Conservation (phyloP, 2,113 vertebrate genomes). For the Zosterops borbonicus region DNA sequence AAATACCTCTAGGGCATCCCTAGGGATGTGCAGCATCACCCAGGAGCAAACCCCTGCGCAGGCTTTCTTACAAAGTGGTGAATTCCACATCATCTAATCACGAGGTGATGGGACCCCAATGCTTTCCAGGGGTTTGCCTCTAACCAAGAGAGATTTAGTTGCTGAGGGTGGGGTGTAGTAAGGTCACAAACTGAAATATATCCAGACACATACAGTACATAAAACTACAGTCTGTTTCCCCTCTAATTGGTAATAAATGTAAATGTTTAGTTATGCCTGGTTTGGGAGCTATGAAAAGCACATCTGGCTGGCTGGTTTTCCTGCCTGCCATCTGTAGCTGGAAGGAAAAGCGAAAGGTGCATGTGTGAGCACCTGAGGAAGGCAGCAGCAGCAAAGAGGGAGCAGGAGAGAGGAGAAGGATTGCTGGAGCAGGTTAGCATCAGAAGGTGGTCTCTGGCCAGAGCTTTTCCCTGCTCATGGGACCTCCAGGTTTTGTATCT, state of each 20-base stretch:
- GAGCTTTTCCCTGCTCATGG: not conserved
- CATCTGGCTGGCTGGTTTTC: conserved; percentile 77
- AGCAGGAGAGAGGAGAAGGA: not conserved
- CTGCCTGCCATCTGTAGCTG: conserved; percentile 72
- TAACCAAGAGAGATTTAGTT: not conserved
- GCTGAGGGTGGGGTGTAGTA: not conserved
- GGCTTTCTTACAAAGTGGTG: not conserved
- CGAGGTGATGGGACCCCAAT: not conserved
- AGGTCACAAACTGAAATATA: conserved; percentile 70
- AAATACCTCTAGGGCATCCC: not conserved
- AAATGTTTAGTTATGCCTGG: conserved; percentile 84
- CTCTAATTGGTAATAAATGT: conserved; percentile 85
- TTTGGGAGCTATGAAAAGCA: conserved; percentile 80
- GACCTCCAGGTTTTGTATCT: not conserved
- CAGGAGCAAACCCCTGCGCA: rapidly evolving
- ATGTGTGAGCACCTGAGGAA: not conserved
- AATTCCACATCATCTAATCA: rapidly evolving
- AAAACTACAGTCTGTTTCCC: conserved; percentile 80
- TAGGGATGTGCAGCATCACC: not conserved
- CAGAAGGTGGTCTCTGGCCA: not conserved
- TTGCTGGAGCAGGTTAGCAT: not conserved
- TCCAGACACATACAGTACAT: conserved; percentile 73
- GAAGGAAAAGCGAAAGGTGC: not conserved
- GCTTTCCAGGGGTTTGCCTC: not conserved
- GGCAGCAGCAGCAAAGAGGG: rapidly evolving